A percentile compares a stretch with the other conserved stretches of the same genome.
Conservation (phyloP, 2,113 vertebrate genomes). For the Notechis scutatus region DNA sequence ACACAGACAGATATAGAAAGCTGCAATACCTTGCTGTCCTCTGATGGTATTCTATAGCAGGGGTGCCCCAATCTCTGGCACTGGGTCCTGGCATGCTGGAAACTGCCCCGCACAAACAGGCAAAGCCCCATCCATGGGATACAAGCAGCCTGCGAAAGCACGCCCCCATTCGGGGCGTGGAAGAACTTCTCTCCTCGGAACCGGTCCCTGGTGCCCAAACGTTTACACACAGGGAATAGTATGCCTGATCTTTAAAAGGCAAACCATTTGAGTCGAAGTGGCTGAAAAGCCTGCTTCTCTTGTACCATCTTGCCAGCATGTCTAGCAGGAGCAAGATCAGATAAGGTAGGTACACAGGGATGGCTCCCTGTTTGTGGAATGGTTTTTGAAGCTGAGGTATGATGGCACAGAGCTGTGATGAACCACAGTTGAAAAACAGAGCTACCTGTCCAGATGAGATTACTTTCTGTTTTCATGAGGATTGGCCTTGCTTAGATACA, state of each 20-base stretch:
- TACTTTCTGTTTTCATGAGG: not conserved
- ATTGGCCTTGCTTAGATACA: not conserved
- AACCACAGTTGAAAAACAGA: not conserved
- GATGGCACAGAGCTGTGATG: not conserved
- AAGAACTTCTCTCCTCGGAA: too few relatives aligned
- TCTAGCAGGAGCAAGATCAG: not conserved
- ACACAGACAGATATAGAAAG: not conserved
- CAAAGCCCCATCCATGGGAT: too few relatives aligned
- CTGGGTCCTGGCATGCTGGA: too few relatives aligned
- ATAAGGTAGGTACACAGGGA: not conserved
- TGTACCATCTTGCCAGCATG: not conserved
- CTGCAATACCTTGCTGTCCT: not conserved
- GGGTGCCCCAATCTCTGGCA: too few relatives aligned
- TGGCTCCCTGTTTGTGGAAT: not conserved
- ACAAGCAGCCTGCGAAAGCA: too few relatives aligned
- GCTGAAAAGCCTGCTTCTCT: not conserved
- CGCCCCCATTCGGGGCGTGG: fast-evolving
- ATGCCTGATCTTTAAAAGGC: not conserved
- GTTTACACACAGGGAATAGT: not conserved
- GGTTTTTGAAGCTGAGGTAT: not conserved
- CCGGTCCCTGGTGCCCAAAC: too few relatives aligned
- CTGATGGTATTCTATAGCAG: not conserved
- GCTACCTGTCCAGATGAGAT: not conserved
- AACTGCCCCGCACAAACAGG: too few relatives aligned
- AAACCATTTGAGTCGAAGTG: not conserved